Evolutionary conservation across 2,888 invertebrate genomes (phyloP), one percentile per base, ranked within the genome.

Genomic region (Amphipoea lucens): DNA sequence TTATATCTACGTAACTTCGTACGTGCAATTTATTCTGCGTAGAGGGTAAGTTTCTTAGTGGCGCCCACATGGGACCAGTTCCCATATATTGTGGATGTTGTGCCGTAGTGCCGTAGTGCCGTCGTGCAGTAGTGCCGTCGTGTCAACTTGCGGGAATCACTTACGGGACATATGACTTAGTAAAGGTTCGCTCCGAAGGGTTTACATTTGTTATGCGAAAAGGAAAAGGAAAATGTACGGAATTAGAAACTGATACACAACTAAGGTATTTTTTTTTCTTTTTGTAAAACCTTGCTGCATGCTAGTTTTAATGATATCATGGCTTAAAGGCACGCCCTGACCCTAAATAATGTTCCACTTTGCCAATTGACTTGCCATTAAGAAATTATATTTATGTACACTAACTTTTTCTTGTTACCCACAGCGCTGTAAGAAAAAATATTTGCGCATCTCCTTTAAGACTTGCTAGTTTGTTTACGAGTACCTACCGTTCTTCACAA

Each of bases 21-120:
- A 20, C 48, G 67, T 79, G 74, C 74, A 87, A 87, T 87, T 84
- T 87, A 87, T 84, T 77, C 76, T 78, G 76, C 74, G 74, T 70
- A 66, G 65, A 71, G 82, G 51, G 77, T 51, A 79, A 88, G 80
- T 87, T 87, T 74, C 67, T 74, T 79, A 84, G 78, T 87, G 78
- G 76, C 78, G 72, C 65, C 78, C 87, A 67, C 87, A 72, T 75
- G 89, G 89, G 89, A 84, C 70, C 78, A 71, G 77, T 76, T 71
- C 84, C 68, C 81, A 80, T 79, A 40, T 70, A 76, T 76, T 51
- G 78, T 65, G 75, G 6, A 83, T 69, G 76, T 68, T 29, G 66
- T 65, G 74, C 45, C 63, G 48, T 29, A 14, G 51, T 11, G 80
- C 80, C 51, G 78, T 20, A 20, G 66, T 65, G 74, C 45, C 63